These are phyloP conservation scores for Cryptoblepharus egeriae DNA, from an alignment of 2,797 vertebrate genomes.

Conservation along the genomic window DNA sequence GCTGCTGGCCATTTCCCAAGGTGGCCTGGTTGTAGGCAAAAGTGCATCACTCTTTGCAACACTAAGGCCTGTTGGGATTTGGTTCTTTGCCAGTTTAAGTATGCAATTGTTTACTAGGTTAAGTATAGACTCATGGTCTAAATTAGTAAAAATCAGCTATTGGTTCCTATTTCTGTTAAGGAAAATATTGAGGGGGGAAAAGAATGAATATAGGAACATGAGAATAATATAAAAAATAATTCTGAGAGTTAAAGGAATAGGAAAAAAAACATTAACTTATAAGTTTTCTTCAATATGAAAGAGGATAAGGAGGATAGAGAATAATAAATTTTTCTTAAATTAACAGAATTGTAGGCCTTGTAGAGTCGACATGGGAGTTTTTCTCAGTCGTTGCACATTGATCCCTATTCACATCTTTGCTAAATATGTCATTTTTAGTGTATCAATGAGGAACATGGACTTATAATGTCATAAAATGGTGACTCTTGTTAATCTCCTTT, in stretches of 20 bases:
- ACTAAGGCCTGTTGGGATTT: no score
- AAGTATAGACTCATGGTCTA: no score
- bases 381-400: fast-evolving
- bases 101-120: no score
- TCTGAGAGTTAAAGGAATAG: not conserved
- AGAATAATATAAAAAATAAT: not conserved
- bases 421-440: not conserved
- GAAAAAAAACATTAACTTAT: not conserved
- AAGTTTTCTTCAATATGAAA: not conserved
- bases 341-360: not conserved
- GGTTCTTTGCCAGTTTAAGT: no score
- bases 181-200: no score
- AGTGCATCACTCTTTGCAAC: no score
- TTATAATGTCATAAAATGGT: not conserved
- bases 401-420: not conserved
- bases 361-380: not conserved
- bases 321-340: not conserved
- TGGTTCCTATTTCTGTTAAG: not conserved
- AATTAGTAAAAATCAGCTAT: no score
- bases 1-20: no score
- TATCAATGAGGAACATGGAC: not conserved
- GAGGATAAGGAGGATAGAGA: no score
- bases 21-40: no score
- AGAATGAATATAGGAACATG: no score
- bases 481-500: constrained; percentile 46